A percentile compares a stretch with the other conserved stretches of the same genome.
Conservation (phyloP, 2,797 vertebrate genomes). For the Lepidocolaptes lacrymiger region DNA sequence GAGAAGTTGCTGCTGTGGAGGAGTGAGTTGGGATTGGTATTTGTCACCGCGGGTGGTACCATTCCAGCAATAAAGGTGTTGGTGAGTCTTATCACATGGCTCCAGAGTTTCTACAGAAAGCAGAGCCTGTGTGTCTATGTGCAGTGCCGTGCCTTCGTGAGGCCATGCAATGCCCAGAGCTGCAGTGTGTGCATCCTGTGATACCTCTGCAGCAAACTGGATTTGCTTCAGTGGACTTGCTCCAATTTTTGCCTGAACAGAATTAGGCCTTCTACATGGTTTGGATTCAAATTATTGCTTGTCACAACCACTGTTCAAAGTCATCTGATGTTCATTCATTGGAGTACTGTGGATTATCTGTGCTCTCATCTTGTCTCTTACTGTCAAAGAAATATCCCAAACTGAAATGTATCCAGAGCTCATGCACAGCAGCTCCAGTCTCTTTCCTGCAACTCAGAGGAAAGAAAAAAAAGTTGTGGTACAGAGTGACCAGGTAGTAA, state of each 20-base stretch:
- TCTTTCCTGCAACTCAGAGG: not conserved
- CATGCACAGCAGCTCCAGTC: not conserved
- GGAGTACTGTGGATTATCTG: not conserved
- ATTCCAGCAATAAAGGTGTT: not conserved
- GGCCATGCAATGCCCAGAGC: not conserved
- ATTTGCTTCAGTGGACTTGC: slow-evolving; percentile 36
- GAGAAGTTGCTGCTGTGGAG: not conserved
- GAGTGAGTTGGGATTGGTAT: not conserved
- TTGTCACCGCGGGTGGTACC: not conserved
- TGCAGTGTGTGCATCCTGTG: not conserved
- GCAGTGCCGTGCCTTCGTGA: not conserved
- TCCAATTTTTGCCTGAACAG: slow-evolving; percentile 59
- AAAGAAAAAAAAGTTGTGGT: not conserved
- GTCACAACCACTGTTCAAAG: slow-evolving; percentile 23
- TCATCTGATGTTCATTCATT: slow-evolving; percentile 42
- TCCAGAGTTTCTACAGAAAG: not conserved
- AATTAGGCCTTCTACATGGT: slow-evolving; percentile 45
- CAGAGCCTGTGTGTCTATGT: not conserved
- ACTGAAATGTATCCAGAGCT: slow-evolving; percentile 20
- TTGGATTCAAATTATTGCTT: slow-evolving; percentile 38
- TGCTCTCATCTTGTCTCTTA: slow-evolving; percentile 41
- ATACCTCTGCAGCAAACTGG: not conserved
- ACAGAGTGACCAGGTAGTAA: not conserved
- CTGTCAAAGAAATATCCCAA: slow-evolving; percentile 44
- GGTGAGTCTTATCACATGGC: not conserved